Conservation (phyloP, 2,113 vertebrate genomes). For the Pantherophis guttatus region DNA sequence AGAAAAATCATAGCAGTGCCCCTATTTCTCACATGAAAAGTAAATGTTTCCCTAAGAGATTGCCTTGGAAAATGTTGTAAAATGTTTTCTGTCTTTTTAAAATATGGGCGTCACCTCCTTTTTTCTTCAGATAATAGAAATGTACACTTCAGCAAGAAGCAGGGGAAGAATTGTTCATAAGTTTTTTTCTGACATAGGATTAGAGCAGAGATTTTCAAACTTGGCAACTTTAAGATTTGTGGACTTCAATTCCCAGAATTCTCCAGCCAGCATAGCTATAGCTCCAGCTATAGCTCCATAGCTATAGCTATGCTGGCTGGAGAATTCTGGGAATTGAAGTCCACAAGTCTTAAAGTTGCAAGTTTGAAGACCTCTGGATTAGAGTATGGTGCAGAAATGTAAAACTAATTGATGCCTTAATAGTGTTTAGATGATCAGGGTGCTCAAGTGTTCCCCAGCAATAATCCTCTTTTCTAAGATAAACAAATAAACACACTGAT, state of each 20-base stretch:
- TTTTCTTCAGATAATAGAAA: neutral
- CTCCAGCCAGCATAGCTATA: too few species aligned
- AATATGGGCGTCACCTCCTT: neutral
- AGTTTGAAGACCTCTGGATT: too few species aligned
- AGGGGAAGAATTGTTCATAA: neutral
- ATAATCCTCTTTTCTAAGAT: neutral
- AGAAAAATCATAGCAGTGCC: neutral
- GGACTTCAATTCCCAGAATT: too few species aligned
- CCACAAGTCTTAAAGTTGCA: too few species aligned
- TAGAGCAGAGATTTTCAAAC: too few species aligned
- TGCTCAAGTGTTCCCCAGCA: neutral
- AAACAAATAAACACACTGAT: neutral
- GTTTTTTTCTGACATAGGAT: neutral
- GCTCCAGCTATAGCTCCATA: too few species aligned
- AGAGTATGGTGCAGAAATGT: neutral
- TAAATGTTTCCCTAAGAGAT: neutral
- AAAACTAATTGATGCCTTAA: neutral
- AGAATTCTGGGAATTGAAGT: too few species aligned
- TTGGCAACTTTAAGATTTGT: too few species aligned
- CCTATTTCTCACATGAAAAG: neutral
- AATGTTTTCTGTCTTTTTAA: neutral
- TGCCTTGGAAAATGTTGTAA: neutral
- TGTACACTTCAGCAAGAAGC: neutral
- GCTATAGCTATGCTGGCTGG: too few species aligned
- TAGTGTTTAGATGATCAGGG: neutral